Evolutionary conservation across 1,140 invertebrate genomes (phyloP).

Genomic region (Amphibalanus amphitrite): DNA sequence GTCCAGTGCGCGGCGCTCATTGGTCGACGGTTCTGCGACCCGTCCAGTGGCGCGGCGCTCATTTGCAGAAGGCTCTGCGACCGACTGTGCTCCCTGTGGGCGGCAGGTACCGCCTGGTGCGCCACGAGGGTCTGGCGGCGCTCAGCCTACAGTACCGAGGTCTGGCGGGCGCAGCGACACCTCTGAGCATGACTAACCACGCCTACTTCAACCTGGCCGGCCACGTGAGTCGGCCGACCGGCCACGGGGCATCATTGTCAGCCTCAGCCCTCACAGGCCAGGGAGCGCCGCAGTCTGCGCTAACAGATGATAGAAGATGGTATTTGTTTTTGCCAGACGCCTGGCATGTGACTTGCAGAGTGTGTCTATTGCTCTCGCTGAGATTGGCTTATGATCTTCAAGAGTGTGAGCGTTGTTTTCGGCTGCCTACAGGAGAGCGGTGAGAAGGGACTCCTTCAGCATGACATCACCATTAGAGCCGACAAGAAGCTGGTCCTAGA

Average conservation of each 20-base stretch:
- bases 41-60: no score
- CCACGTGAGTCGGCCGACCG: constrained; percentile 8
- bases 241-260: not conserved
- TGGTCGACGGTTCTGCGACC: no score
- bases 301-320: not conserved
- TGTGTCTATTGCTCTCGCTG: not conserved
- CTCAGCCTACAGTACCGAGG: constrained; percentile 44
- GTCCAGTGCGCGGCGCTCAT: no score
- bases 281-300: no score
- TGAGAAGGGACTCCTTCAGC: not conserved
- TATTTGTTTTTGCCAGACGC: not conserved
- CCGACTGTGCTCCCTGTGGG: no score
- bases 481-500: not conserved
- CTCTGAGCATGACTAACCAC: constrained; percentile 83
- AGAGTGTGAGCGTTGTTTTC: not conserved
- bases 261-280: not conserved
- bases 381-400: not conserved
- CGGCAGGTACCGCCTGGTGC: constrained; percentile 44
- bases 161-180: constrained; percentile 52
- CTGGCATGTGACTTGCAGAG: not conserved
- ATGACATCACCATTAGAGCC: not conserved
- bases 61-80: no score
- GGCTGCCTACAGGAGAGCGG: not conserved
- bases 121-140: constrained; percentile 45
- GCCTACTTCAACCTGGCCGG: constrained; percentile 74